Evolutionary conservation across 2,113 vertebrate genomes (phyloP).

Genomic region (Hypanus sabinus): DNA sequence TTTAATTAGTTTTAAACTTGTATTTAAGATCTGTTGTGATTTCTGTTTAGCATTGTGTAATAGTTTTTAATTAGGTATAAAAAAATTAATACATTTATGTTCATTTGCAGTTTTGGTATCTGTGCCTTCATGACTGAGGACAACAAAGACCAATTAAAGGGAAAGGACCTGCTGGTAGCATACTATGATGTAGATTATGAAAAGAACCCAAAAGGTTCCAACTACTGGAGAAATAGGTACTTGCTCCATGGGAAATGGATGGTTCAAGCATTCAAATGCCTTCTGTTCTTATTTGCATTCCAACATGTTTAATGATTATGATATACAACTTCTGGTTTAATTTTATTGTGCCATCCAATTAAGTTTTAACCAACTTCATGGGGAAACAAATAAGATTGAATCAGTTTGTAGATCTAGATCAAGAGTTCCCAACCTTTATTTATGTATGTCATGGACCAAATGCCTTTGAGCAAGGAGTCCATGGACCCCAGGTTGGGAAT

Average conservation of each 20-base stretch:
- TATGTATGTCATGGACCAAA: no score
- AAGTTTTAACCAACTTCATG: no score
- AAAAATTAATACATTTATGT: neutral
- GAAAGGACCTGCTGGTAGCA: conserved; percentile 83
- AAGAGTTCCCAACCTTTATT: no score
- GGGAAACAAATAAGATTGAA: no score
- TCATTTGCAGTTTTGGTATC: conserved; percentile 75
- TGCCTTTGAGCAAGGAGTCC: no score
- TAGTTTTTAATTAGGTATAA: neutral
- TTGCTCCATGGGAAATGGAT: neutral
- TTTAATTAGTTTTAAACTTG: no score
- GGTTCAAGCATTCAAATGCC: neutral
- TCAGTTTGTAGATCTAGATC: neutral
- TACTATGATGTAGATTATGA: conserved; percentile 94
- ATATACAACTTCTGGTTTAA: neutral
- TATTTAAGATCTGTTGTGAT: neutral
- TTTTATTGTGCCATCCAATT: neutral
- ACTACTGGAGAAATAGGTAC: conserved; percentile 98
- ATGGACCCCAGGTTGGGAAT: no score
- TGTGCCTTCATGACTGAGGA: conserved; percentile 95
- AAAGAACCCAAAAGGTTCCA: conserved; percentile 92
- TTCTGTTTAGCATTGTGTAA: neutral
- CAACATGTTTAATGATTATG: neutral
- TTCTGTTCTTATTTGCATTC: neutral
- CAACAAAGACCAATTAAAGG: conserved; percentile 86